A percentile compares a stretch with the other conserved stretches of the same genome.
These are phyloP conservation scores for Hyperopisus bebe DNA, from an alignment of 2,113 vertebrate species.

Conservation along the genomic window DNA sequence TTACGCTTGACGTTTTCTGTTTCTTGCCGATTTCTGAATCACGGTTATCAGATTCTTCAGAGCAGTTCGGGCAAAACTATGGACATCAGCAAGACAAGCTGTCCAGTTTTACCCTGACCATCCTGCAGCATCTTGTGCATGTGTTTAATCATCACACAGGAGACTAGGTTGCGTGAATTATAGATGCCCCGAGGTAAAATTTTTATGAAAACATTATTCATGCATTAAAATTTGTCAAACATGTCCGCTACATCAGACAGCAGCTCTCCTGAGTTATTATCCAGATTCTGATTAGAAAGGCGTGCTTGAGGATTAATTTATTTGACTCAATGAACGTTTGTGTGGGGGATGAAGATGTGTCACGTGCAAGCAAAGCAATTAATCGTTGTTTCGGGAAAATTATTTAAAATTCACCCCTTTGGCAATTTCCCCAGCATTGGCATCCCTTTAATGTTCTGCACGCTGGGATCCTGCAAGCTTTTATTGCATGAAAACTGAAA, in stretches of 20 bases:
- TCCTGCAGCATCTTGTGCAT: conserved; percentile 1
- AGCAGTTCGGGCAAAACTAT: not conserved
- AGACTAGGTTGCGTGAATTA: conserved; percentile 27
- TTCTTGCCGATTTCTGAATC: not conserved
- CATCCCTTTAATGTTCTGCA: not conserved
- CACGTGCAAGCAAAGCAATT: conserved; percentile 13
- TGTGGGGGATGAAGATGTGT: not conserved
- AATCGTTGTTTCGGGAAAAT: not conserved
- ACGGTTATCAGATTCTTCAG: not conserved
- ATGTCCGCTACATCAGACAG: conserved; percentile 14
- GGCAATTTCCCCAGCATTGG: not conserved
- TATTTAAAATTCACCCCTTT: conserved; percentile 4
- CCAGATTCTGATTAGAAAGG: not conserved
- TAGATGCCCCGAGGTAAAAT: conserved; percentile 23
- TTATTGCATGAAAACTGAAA: not conserved
- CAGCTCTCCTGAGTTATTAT: not conserved
- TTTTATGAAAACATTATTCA: conserved; percentile 36
- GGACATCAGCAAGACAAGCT: not conserved
- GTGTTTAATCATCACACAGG: conserved; percentile 25
- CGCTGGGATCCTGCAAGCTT: not conserved
- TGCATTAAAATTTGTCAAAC: conserved; percentile 35
- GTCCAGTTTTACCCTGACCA: not conserved
- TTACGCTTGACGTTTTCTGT: not conserved
- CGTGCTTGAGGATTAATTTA: conserved; percentile 11
- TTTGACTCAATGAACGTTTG: conserved; percentile 11